These are phyloP conservation scores for Muntiacus reevesi DNA, from an alignment of 2,113 vertebrate genomes.

Conservation along the genomic window DNA sequence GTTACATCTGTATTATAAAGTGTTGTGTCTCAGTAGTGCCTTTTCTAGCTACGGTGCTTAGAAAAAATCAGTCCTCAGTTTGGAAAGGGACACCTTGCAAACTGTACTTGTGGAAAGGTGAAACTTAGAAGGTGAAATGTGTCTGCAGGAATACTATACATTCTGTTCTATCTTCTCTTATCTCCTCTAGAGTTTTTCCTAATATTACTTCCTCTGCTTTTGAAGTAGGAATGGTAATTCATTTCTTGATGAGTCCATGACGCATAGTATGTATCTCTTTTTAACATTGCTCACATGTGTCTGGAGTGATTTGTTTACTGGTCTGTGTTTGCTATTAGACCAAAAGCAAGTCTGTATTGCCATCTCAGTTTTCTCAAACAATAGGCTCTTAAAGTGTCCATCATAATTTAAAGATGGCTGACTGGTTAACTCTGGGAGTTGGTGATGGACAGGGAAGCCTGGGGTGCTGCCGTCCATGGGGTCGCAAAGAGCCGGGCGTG, in stretches of 20 bases:
- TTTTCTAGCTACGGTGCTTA: background rate
- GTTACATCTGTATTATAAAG: background rate
- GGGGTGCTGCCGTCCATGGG: background rate
- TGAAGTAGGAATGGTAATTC: background rate
- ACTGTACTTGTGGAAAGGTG: background rate
- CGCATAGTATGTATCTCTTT: background rate
- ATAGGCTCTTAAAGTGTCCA: background rate
- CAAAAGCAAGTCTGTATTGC: background rate
- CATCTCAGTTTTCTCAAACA: background rate
- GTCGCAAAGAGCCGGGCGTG: accelerated
- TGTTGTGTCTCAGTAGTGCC: background rate
- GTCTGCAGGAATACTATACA: background rate
- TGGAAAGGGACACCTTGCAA: background rate
- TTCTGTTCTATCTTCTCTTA: background rate
- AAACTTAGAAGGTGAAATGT: background rate
- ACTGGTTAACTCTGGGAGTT: background rate
- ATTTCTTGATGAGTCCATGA: background rate
- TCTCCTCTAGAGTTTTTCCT: background rate
- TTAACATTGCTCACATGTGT: background rate
- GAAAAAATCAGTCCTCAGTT: background rate
- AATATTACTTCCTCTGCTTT: background rate
- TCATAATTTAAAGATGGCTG: background rate
- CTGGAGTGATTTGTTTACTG: background rate
- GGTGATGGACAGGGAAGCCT: background rate
- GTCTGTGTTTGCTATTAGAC: background rate